A percentile compares a stretch with the other conserved stretches of the same genome.
phyloP scores from a whole-genome alignment of 2,113 vertebrate genomes.

The Stigmatopora argus region DNA sequence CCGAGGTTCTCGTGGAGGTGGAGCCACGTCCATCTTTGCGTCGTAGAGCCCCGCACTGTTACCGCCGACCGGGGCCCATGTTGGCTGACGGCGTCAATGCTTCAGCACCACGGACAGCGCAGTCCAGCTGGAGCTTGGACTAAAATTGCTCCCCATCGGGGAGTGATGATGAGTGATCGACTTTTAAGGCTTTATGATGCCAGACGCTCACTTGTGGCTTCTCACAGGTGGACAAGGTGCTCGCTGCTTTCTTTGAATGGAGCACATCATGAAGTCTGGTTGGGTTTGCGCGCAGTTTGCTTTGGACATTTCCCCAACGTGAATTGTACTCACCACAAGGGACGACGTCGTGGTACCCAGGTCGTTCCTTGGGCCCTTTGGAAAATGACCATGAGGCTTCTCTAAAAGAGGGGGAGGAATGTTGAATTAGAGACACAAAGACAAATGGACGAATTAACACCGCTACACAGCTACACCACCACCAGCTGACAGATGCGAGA shows the following conservation, averaged over 20 bases:
- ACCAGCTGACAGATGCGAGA: slow-evolving; percentile 58
- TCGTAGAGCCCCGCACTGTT: neutral
- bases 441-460: slow-evolving; percentile 24
- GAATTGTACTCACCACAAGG: neutral
- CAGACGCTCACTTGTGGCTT: too few relatives aligned
- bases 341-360: neutral
- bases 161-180: slow-evolving; percentile 1
- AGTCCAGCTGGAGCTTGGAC: neutral
- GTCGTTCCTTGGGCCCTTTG: neutral
- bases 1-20: too few relatives aligned
- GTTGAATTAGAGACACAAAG: slow-evolving; percentile 8
- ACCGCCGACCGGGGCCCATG: neutral
- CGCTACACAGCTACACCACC: slow-evolving; percentile 12
- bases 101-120: slow-evolving; percentile 56
- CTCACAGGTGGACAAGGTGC: too few relatives aligned
- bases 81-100: neutral
- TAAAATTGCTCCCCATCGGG: slow-evolving; percentile 30
- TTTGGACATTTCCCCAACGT: neutral
- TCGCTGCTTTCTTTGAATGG: too few relatives aligned
- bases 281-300: neutral
- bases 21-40: too few relatives aligned
- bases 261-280: too few relatives aligned
- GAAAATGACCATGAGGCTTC: neutral
- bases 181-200: too few relatives aligned
- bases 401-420: neutral